phyloP scores from a whole-genome alignment of 2,888 invertebrate species.

The Mythimna albipuncta region DNA sequence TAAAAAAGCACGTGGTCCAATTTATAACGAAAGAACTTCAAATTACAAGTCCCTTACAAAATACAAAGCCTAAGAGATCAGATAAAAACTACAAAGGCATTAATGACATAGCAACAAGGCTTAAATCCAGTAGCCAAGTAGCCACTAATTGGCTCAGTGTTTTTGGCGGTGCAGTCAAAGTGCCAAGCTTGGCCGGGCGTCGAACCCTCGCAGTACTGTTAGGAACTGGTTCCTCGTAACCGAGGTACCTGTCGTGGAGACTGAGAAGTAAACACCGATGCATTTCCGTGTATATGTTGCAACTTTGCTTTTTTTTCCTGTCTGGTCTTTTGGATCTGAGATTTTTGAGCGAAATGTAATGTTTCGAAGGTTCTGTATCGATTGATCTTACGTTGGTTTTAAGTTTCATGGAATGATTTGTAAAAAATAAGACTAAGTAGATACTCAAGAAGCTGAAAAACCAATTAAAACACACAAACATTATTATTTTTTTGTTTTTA shows the following conservation, averaged over 20 bases:
- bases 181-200: slow-evolving; percentile 70
- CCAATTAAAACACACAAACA: too few species aligned
- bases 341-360: neutral
- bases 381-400: neutral
- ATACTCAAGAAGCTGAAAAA: too few species aligned
- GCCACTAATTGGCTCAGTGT: slow-evolving; percentile 57
- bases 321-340: neutral
- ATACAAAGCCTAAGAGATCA: neutral
- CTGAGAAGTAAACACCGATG: slow-evolving; percentile 50
- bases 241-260: slow-evolving; percentile 49
- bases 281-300: slow-evolving; percentile 59
- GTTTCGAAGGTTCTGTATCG: neutral
- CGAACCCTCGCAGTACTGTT: slow-evolving; percentile 77
- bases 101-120: slow-evolving; percentile 2
- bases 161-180: slow-evolving; percentile 59
- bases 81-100: neutral
- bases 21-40: too few species aligned
- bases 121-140: slow-evolving; percentile 23
- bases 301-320: slow-evolving; percentile 10
- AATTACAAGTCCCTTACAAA: too few species aligned
- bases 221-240: slow-evolving; percentile 68
- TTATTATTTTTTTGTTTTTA: too few species aligned
- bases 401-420: neutral
- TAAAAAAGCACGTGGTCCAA: too few species aligned
- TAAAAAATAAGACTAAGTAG: too few species aligned